Evolutionary conservation across 2,888 invertebrate genomes (phyloP), one percentile per base, ranked within the genome.

Genomic region (Anoncus sp.): DNA sequence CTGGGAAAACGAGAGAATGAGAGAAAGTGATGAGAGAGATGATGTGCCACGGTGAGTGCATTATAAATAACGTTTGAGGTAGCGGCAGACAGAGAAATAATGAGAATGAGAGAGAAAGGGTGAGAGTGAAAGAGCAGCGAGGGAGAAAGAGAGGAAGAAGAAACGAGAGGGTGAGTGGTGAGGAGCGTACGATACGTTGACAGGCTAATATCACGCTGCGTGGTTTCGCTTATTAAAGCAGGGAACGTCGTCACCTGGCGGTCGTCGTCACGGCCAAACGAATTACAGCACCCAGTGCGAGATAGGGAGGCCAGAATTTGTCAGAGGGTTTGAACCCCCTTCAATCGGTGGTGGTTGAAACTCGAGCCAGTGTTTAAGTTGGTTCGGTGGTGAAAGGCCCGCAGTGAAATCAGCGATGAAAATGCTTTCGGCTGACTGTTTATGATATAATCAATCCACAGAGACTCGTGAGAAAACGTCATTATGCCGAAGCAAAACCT

Each of bases 181-280:
- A 71, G 72, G 62, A 79, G 67, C 73, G 78, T 80, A 80, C 81
- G 81, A 82, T 85, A 77, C 82, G 85, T 85, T 85, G 87, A 87
- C 87, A 87, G 83, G 77, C 85, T 85, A 87, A 87, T 87, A 87
- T 87, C 87, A 87, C 86, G 87, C 84, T 82, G 79, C 80, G 86
- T 87, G 87, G 82, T 85, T 87, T 84, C 83, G 85, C 84, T 86
- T 86, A 86, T 87, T 87, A 86, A 86, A 85, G 81, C 81, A 65
- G 66, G 71, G 71, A 78, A 72, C 78, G 62, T 78, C 71, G 75
- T 78, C 78, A 78, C 78, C 75, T 75, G 78, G 47, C 62, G 47
- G 74, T 57, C 66, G 70, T 55, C 78, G 60, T 55, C 74, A 60
- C 55, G 22, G 60, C 35, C 66, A 75, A 74, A 75, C 78, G 74